phyloP scores from a whole-genome alignment of 2,113 vertebrate genomes.

The Limnothrissa miodon region DNA sequence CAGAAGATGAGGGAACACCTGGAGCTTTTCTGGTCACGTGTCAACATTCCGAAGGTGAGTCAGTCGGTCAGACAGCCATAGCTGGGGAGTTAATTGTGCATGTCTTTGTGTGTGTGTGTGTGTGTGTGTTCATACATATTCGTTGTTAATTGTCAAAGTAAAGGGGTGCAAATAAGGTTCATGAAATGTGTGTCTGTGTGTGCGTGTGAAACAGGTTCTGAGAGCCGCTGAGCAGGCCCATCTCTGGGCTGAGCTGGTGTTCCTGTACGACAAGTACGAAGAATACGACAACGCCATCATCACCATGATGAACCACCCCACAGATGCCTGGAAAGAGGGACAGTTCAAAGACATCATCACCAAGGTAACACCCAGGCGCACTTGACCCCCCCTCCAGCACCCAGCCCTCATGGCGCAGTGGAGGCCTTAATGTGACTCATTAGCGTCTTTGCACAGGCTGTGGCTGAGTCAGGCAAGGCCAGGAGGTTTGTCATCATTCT shows the following conservation, averaged over 20 bases:
- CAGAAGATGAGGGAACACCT: constrained; percentile 99
- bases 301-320: constrained; percentile 99
- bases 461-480: not conserved
- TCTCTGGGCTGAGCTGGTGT: constrained; percentile 95
- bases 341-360: constrained; percentile 99
- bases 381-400: not conserved
- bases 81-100: not conserved
- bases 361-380: constrained; percentile 73
- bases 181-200: not conserved
- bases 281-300: constrained; percentile 99
- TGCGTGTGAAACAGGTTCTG: constrained; percentile 78
- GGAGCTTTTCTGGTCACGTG: constrained; percentile 98
- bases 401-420: not conserved
- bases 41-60: constrained; percentile 96
- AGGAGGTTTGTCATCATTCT: not conserved
- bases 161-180: not conserved
- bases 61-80: not conserved
- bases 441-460: not conserved
- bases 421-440: not conserved
- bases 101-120: not conserved
- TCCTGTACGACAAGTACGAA: constrained; percentile 98
- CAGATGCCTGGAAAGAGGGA: constrained; percentile 98
- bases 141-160: not conserved
- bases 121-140: not conserved
- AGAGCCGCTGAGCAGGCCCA: constrained; percentile 98